Conservation (phyloP, 2,113 vertebrate species). For the Lanius collurio region DNA sequence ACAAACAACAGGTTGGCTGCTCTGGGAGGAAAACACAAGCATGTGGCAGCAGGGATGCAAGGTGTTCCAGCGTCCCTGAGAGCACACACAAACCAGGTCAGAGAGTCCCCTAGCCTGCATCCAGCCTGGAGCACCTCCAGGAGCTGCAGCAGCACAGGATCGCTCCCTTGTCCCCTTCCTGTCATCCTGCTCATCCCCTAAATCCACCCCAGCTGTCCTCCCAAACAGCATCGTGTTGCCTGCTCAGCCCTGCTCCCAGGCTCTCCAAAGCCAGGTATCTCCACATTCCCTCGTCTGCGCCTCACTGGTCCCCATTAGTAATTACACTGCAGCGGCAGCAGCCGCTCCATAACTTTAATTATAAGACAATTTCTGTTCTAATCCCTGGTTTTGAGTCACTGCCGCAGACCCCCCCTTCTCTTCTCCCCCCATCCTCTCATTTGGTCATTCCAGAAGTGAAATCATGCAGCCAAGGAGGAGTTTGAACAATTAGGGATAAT, state of each 20-base stretch:
- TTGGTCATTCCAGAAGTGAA: neutral
- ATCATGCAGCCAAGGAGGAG: conserved; percentile 3
- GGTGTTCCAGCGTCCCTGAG: neutral
- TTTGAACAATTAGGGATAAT: conserved; percentile 8
- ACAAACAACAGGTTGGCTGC: neutral
- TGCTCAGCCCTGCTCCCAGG: neutral
- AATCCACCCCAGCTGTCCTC: neutral
- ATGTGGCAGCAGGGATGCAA: neutral
- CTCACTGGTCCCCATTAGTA: neutral
- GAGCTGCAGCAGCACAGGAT: neutral
- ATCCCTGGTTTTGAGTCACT: conserved; percentile 23
- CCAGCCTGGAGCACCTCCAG: neutral
- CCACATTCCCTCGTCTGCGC: neutral
- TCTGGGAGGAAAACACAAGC: neutral
- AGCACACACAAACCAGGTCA: fast-evolving
- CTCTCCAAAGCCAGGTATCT: neutral
- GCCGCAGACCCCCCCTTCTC: neutral
- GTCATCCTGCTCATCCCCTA: neutral
- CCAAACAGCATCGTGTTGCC: neutral
- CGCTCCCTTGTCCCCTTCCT: neutral
- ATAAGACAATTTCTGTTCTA: conserved; percentile 46
- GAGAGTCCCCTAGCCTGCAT: neutral
- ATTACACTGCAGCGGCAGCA: neutral
- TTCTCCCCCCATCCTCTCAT: neutral
- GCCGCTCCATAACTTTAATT: conserved; percentile 44